Evolutionary conservation across 2,113 vertebrate species (phyloP).

Genomic region (Sturnus vulgaris): DNA sequence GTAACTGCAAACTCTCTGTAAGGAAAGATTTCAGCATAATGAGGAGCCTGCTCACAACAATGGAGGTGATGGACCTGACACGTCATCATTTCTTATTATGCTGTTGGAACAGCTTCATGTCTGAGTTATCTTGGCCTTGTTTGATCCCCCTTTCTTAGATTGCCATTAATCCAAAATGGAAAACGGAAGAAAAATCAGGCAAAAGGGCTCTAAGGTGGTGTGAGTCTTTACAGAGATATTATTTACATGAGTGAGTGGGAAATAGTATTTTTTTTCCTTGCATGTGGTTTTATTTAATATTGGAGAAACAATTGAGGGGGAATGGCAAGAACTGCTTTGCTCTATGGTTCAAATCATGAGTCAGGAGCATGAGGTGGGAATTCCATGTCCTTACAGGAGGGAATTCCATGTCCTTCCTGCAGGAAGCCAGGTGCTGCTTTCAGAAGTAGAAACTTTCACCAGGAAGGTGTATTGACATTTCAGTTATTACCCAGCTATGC

Average conservation of each 20-base stretch:
- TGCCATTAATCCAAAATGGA: not conserved
- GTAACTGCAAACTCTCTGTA: not conserved
- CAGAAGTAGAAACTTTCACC: not conserved
- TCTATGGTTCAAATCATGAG: not conserved
- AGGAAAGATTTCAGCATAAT: not conserved
- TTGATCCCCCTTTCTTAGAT: not conserved
- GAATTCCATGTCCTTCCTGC: not conserved
- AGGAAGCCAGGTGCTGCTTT: not conserved
- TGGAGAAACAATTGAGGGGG: not conserved
- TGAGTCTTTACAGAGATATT: not conserved
- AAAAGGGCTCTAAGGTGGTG: not conserved
- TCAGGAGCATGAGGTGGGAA: not conserved
- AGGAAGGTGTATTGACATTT: not conserved
- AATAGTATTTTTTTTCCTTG: not conserved
- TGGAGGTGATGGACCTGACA: not conserved
- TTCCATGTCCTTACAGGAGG: not conserved
- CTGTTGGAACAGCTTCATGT: not conserved
- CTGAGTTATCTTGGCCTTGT: not conserved
- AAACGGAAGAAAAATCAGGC: not conserved
- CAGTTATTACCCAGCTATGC: not conserved
- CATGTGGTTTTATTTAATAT: not conserved
- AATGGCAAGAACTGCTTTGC: not conserved
- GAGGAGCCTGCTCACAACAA: not conserved
- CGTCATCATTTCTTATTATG: not conserved
- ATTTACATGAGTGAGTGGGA: not conserved